Base-by-base conservation (phyloP, 2,888 invertebrate genomes). In the Ditylenchus weischeri region DNA sequence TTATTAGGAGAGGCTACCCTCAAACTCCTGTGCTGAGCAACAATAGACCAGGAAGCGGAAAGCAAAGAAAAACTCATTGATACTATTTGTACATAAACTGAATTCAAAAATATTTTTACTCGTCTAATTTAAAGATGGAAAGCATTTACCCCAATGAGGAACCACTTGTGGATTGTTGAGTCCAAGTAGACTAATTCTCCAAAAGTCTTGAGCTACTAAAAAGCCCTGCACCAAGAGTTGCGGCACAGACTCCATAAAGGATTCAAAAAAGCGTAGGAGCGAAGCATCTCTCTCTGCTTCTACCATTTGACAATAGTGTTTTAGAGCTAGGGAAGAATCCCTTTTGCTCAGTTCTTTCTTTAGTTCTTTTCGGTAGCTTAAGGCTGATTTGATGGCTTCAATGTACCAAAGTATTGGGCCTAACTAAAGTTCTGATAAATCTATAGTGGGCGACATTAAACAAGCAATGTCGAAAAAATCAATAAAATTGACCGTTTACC, bases 231-330 rank as follows among this genome's bases (percentile, higher is more conserved):
- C 70, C 11, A 79, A 61, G 18, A 79, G 60, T 58, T 79, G 79
- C 0, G 78, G 79, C 11, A 76, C 72, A 0, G 77, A 76, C 69
- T 79, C 79, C 18, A 79, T 69, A 57, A 73, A 76, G 0, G 76
- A 76, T 69, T 79, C 75, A 47, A 76, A 76, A 58, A 71, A 72
- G 48, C 76, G 63, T 10, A 79, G 63, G 0, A 76, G 51, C 1
- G 78, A 73, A 1, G 78, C 78, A 69, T 79, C 78, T 48, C 78
- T 65, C 29, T 79, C 79, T 10, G 74, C 72, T 50, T 74, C 78
- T 8, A 79, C 69, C 67, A 68, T 67, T 19, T 57, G 21, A 21
- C 35, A 70, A 29, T 68, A 67, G 13, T 51, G 48, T 43, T 43
- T 10, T 19, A 67, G 21, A 54, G 54, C 54, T 23, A 54, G 29